A percentile compares a stretch with the other conserved stretches of the same genome.
phyloP scores from a whole-genome alignment of 2,113 vertebrate genomes.

The Acanthochromis polyacanthus region DNA sequence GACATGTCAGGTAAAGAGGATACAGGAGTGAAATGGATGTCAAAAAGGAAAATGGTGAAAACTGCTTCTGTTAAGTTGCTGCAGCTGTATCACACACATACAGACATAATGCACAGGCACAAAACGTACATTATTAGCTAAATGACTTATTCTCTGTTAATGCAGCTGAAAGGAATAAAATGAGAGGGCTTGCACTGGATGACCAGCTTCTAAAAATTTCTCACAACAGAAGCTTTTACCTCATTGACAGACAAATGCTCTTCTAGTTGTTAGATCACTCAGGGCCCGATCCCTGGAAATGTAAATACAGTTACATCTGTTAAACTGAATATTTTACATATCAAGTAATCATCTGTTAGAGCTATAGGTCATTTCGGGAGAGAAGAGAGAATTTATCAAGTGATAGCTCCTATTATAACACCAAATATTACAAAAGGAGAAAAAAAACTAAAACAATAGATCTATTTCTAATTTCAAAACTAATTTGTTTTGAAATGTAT shows the following conservation, averaged over 20 bases:
- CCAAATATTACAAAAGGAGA: not conserved
- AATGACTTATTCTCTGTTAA: not conserved
- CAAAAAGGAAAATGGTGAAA: not conserved
- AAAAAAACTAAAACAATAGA: not conserved
- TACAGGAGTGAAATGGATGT: not conserved
- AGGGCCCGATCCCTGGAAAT: not conserved
- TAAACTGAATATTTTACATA: not conserved
- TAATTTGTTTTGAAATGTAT: not conserved
- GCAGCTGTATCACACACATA: not conserved
- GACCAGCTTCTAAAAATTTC: not conserved
- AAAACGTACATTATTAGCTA: not conserved
- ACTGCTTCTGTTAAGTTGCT: not conserved
- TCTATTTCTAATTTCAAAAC: not conserved
- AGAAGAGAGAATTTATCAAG: not conserved
- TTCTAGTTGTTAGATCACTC: not conserved
- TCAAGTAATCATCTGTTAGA: not conserved
- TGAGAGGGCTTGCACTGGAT: not conserved
- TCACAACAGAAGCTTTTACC: not conserved
- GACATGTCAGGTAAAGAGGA: not conserved
- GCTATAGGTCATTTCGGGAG: not conserved
- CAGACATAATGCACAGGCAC: not conserved
- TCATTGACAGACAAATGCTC: not conserved
- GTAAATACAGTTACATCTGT: conserved; percentile 1
- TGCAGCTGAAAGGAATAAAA: not conserved
- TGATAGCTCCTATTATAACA: not conserved